Evolutionary conservation across 2,113 vertebrate genomes (phyloP), one percentile per base, ranked within the genome.

Genomic region (Platysternon megacephalum): DNA sequence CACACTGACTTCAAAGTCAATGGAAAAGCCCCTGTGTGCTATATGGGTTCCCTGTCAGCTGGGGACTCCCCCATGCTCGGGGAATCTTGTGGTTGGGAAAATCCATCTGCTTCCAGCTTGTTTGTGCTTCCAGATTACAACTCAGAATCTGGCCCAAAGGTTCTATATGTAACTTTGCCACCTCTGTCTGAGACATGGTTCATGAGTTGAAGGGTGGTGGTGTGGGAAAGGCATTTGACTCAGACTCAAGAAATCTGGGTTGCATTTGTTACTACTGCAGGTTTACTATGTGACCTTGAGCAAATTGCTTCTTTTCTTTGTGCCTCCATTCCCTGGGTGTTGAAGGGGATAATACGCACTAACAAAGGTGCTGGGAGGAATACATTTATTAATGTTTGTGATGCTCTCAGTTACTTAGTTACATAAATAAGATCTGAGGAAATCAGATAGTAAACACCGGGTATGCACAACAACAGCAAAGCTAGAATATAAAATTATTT

Each of bases 351-450:
- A 95, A 92, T 91, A 81, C 65, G 88, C 87, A 96, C 84, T 94
- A 94, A 93, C 93, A 96, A 95, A 85, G 65, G 12, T 93, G 79
- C 86, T 97, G 94, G 46, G 86, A 89, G 93, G 97, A 97, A 97
- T 96, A 96, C 82, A 96, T 96, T 96, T 91, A 94, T 97, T 95
- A 85, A 89, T 92, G 3, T 1, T 95, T 85, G n/a, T 96, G 88
- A 87, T 80, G 11, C 95, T 95, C 82, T 97, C 92, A 91, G 96
- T 95, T 97, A 94, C 93, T 97, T 82, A 84, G 58, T 58, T 96
- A 97, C 96, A 95, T 95, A 95, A 95, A 88, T 68, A 91, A 24
- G 32, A 93, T 90, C 19, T 93, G 83, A 72, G 81, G 80, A 91
- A 95, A 14, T 94, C 88, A 85, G 88, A 93, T 90, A 85, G 78